Conservation (phyloP, 2,888 invertebrate genomes). For the Drosophila tanythrix region DNA sequence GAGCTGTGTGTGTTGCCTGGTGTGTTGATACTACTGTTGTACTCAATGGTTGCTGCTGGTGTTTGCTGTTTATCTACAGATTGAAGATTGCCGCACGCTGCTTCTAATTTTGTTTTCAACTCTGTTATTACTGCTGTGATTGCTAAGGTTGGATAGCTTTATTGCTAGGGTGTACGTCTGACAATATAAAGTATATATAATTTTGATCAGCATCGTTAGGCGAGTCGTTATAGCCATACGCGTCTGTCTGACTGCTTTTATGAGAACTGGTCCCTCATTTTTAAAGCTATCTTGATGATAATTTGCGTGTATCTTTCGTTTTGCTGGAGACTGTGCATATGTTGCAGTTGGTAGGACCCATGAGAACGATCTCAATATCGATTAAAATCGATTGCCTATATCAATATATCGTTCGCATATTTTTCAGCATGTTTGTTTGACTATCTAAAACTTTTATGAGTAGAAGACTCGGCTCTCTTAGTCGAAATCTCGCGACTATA, state of each 20-base stretch:
- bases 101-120: not conserved
- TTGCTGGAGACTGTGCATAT: no score
- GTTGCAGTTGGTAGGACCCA: no score
- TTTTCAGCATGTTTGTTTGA: no score
- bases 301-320: not conserved
- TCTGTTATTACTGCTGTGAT: conserved; percentile 3
- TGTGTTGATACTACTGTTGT: not conserved
- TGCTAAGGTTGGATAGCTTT: not conserved
- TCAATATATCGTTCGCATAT: no score
- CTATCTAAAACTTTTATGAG: not conserved
- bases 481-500: not conserved
- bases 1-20: not conserved
- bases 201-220: not conserved
- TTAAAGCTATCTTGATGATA: not conserved
- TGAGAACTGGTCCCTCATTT: not conserved
- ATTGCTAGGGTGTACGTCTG: not conserved
- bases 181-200: not conserved
- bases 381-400: no score
- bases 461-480: not conserved
- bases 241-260: not conserved
- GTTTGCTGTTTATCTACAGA: not conserved
- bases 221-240: not conserved
- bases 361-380: no score
- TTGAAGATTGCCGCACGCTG: not conserved
- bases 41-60: not conserved